A percentile compares a stretch with the other conserved stretches of the same genome.
Conservation (phyloP, 2,797 vertebrate genomes). For the Sparus aurata region DNA sequence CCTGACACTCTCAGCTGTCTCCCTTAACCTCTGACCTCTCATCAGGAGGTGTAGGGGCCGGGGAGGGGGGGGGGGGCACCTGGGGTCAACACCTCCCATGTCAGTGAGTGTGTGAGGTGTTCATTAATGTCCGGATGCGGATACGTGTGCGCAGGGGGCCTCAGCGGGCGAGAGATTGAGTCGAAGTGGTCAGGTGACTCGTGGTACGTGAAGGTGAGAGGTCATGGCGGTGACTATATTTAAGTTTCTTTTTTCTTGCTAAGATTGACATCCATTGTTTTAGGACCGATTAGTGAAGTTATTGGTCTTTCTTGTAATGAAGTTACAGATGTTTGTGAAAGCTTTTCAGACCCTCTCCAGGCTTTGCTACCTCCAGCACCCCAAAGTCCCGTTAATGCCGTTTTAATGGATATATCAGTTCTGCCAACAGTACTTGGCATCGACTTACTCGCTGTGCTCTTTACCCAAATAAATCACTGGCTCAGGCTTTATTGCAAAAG, state of each 20-base stretch:
- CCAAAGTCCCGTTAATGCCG: slow-evolving; percentile 27
- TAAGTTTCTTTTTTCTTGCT: background rate
- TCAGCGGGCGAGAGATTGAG: slow-evolving; percentile 2
- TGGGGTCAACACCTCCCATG: slow-evolving; percentile 57
- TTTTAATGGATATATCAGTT: slow-evolving; percentile 20
- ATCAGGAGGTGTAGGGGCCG: slow-evolving; percentile 50
- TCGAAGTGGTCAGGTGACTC: slow-evolving; percentile 36
- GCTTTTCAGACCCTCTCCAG: background rate
- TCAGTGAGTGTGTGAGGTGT: slow-evolving; percentile 47
- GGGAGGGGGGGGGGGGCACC: slow-evolving; percentile 28
- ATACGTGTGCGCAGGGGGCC: slow-evolving; percentile 1
- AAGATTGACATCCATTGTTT: background rate
- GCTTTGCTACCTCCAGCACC: slow-evolving; percentile 27
- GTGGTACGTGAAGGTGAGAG: slow-evolving; percentile 20
- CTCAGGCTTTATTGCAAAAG: slow-evolving; percentile 8
- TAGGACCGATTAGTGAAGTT: background rate
- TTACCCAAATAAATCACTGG: slow-evolving; percentile 16
- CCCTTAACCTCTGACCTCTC: slow-evolving; percentile 69
- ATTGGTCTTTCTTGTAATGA: background rate
- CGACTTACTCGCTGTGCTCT: background rate
- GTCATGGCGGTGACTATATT: background rate
- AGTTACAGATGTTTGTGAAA: background rate
- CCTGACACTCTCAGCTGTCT: slow-evolving; percentile 68
- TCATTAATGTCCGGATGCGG: slow-evolving; percentile 53
- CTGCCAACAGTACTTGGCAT: slow-evolving; percentile 48